Percentiles rank a stretch among this genome's conserved stretches.
Conservation (phyloP, 2,888 invertebrate genomes). For the Zaprionus obscuricornis region DNA sequence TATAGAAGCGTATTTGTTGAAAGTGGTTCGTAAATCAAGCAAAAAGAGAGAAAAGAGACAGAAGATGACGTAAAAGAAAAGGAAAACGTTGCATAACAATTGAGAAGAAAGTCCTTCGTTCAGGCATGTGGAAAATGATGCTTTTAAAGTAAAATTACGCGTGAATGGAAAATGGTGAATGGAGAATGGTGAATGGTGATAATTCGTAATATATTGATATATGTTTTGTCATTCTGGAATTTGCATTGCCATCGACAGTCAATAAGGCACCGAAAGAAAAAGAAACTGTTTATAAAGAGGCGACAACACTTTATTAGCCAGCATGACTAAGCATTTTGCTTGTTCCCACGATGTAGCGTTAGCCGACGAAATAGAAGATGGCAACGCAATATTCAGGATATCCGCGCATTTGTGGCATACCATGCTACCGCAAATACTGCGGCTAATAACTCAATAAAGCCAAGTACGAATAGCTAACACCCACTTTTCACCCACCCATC, state of each 20-base stretch:
- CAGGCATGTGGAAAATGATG: constrained; percentile 78
- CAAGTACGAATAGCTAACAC: constrained; percentile 4
- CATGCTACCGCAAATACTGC: constrained; percentile 35
- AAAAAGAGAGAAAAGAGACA: constrained; percentile 8
- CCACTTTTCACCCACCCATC: background rate
- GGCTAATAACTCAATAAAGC: constrained; percentile 71
- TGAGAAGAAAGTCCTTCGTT: no score
- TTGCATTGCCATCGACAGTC: constrained; percentile 47
- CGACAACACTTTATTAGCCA: constrained; percentile 52
- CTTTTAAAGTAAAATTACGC: constrained; percentile 57
- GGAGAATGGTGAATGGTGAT: no score
- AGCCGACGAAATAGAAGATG: no score
- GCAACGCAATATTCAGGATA: no score
- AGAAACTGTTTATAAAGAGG: background rate
- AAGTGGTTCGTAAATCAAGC: constrained; percentile 4
- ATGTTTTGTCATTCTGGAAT: constrained; percentile 57
- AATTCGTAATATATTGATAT: constrained; percentile 35
- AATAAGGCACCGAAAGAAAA: constrained; percentile 20
- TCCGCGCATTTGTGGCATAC: no score
- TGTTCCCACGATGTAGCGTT: no score
- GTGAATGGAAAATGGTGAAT: constrained; percentile 22
- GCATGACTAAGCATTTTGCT: constrained; percentile 54
- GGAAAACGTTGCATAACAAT: constrained; percentile 21
- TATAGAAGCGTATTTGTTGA: no score
- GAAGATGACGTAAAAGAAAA: constrained; percentile 7